Base-by-base conservation (phyloP, 2,888 invertebrate species). In the Torymus tubicola region DNA sequence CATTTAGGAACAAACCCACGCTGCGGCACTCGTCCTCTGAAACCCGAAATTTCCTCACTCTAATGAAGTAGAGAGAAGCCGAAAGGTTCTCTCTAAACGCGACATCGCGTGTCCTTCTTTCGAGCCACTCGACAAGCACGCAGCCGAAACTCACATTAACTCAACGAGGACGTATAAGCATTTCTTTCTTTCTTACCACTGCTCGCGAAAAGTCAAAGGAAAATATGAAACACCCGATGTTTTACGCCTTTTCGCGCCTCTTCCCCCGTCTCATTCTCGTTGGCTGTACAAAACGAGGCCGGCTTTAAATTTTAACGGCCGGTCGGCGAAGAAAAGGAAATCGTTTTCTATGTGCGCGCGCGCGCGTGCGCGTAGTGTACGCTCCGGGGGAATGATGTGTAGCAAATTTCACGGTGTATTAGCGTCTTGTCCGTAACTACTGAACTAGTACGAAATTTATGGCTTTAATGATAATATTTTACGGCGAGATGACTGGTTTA, bases 41-140 rank as follows among this genome's bases (percentile, higher is more conserved):
- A 74, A 18, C 52, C 24, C 63, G 52, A 80, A 80, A 75, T 80
- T 80, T 50, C 21, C 74, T 70, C 64, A 65, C 79, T 53, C 71
- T 21, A 70, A 65, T 53, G 60, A 70, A 75, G 75, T 80, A 58
- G 14, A 50, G 53, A 21, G 61, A n/a, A n/a, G 65, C 70, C 42
- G 53, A 80, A 70, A 80, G 80, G 73, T 61, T n/a, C n/a, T 18
- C 4, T 53, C 60, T 58, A 75, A 80, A 80, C 80, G 75, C 80
- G 71, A 80, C 80, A 75, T 80, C 80, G 80, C 80, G 80, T 80
- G 80, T 75, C 80, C 53, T 50, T 68, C 69, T 24, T 50, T 12
- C 24, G 24, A 24, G 3, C 12, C 65, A 52, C 12, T 67, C 63
- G 57, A 50, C 78, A 60, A 55, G 67, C 78, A 10, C 11, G 55